phyloP scores from a whole-genome alignment of 2,888 invertebrate species.

The Agrochola macilenta region DNA sequence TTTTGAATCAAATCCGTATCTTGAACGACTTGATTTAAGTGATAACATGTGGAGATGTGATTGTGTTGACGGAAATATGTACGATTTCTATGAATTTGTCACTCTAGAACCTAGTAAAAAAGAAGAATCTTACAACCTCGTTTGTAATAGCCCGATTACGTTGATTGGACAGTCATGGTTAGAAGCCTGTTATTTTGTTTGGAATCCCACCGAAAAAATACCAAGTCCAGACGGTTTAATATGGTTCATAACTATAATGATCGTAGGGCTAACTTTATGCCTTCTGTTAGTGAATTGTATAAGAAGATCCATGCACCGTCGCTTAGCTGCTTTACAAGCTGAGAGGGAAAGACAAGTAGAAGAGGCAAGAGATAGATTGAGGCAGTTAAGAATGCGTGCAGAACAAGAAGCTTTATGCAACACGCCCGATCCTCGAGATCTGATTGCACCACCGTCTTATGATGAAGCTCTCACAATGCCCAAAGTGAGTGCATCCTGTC shows the following conservation, averaged over 20 bases:
- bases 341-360: conserved; percentile 90
- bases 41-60: conserved; percentile 95
- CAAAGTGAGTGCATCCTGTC: conserved; percentile 91
- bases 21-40: conserved; percentile 91
- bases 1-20: conserved; percentile 91
- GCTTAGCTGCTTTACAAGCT: conserved; percentile 86
- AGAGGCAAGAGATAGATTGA: conserved; percentile 90
- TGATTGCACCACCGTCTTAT: conserved; percentile 93
- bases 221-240: conserved; percentile 88
- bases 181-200: conserved; percentile 91
- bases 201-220: conserved; percentile 88
- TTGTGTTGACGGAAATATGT: conserved; percentile 91
- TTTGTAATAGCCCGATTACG: conserved; percentile 92
- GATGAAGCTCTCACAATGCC: conserved; percentile 95
- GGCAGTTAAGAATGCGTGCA: conserved; percentile 88
- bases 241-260: conserved; percentile 90
- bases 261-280: conserved; percentile 89
- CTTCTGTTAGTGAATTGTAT: conserved; percentile 90
- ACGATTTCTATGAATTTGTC: conserved; percentile 91
- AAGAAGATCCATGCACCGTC: conserved; percentile 89
- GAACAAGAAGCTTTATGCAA: conserved; percentile 90
- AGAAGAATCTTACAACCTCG: conserved; percentile 87
- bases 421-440: conserved; percentile 93
- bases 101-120: conserved; percentile 90
- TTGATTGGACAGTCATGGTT: conserved; percentile 93